phyloP scores from a whole-genome alignment of 2,797 vertebrate species.

The Sebastes reedi region DNA sequence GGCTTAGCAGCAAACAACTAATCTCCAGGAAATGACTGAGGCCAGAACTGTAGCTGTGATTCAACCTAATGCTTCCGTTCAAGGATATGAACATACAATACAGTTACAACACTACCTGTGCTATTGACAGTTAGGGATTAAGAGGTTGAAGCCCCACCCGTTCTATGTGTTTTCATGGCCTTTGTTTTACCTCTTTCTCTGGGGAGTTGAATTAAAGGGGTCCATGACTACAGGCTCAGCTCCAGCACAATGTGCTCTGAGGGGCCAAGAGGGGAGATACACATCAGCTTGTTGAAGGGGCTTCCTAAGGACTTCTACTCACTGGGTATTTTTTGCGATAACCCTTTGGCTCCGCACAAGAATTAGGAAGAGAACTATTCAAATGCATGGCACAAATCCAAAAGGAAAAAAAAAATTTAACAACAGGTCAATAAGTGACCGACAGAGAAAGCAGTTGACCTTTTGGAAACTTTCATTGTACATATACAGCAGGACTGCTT shows the following conservation, averaged over 20 bases:
- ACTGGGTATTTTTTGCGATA: conserved; percentile 54
- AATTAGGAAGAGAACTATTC: conserved; percentile 40
- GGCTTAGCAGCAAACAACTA: not conserved
- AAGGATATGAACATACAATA: conserved; percentile 12
- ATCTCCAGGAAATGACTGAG: conserved; percentile 41
- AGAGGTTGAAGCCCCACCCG: conserved; percentile 51
- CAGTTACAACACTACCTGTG: not conserved
- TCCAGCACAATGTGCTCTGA: conserved; percentile 66
- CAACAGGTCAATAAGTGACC: not conserved
- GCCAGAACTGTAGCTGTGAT: not conserved
- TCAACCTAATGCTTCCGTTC: conserved; percentile 8
- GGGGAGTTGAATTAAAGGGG: conserved; percentile 64
- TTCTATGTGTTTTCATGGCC: conserved; percentile 47
- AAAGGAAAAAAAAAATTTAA: not conserved
- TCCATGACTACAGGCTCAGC: conserved; percentile 51
- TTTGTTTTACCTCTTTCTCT: conserved; percentile 68
- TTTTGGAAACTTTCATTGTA: conserved; percentile 68
- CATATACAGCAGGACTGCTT: conserved; percentile 32
- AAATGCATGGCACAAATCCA: conserved; percentile 32
- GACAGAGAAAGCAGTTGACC: conserved; percentile 44
- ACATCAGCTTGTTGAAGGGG: conserved; percentile 53
- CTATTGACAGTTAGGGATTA: conserved; percentile 22
- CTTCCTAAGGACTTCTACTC: conserved; percentile 67
- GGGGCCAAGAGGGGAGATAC: conserved; percentile 65
- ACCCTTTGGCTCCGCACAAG: conserved; percentile 18